These are phyloP conservation scores for Eptatretus atami DNA, from an alignment of 2,797 vertebrate genomes.

Conservation along the genomic window DNA sequence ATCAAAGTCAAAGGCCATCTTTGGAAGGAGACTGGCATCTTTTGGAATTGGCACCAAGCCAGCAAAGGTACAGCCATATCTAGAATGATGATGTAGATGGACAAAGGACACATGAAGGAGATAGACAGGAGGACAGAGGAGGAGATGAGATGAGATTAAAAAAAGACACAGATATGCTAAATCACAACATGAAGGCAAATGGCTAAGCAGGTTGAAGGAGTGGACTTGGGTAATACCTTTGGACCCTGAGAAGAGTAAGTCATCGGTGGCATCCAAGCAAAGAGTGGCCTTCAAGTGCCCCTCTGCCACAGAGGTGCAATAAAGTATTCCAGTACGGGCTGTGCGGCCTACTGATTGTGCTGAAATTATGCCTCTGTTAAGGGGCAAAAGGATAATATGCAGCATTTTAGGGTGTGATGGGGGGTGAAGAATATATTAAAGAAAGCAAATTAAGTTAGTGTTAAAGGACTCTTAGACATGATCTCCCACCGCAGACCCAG, in stretches of 20 bases:
- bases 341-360: slow-evolving; percentile 43
- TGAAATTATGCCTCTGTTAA: slow-evolving; percentile 65
- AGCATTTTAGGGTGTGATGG: neutral
- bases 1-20: too few relatives aligned
- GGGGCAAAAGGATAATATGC: slow-evolving; percentile 6
- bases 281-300: slow-evolving; percentile 82
- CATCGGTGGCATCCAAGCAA: slow-evolving; percentile 73
- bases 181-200: too few relatives aligned
- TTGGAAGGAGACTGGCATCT: too few relatives aligned
- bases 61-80: too few relatives aligned
- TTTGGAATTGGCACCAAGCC: too few relatives aligned
- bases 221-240: slow-evolving; percentile 26
- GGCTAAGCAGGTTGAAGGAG: too few relatives aligned
- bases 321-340: slow-evolving; percentile 39
- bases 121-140: too few relatives aligned
- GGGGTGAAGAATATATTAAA: neutral
- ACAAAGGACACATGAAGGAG: too few relatives aligned
- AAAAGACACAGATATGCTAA: too few relatives aligned
- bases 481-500: neutral
- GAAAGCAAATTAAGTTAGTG: too few relatives aligned
- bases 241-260: slow-evolving; percentile 72
- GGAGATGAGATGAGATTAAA: too few relatives aligned
- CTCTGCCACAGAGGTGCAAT: slow-evolving; percentile 66
- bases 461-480: neutral
- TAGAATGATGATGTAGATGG: too few relatives aligned